Evolutionary conservation across 2,113 vertebrate species (phyloP).

Genomic region (Hippocampus mohnikei): DNA sequence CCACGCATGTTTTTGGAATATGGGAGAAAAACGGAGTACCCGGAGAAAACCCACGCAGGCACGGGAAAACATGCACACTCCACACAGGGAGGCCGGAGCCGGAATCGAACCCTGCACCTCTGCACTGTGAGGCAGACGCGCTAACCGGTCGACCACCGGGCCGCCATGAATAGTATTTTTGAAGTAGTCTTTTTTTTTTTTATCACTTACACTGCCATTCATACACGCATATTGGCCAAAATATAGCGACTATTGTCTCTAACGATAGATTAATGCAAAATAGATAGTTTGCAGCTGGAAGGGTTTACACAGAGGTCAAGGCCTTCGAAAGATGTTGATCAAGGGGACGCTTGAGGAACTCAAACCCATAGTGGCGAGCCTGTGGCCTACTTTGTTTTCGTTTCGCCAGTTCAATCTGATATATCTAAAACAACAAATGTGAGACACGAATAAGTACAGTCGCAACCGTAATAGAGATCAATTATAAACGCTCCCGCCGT

Average conservation of each 20-base stretch:
- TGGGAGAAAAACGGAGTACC: no score
- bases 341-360: slow-evolving; percentile 37
- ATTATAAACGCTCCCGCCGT: slow-evolving; percentile 25
- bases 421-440: slow-evolving; percentile 20
- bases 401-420: slow-evolving; percentile 26
- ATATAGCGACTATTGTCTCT: slow-evolving; percentile 42
- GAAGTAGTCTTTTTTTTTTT: slow-evolving; percentile 16
- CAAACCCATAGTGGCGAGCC: slow-evolving; percentile 66
- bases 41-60: no score
- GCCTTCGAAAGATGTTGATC: slow-evolving; percentile 25
- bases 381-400: slow-evolving; percentile 36
- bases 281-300: slow-evolving; percentile 43
- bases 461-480: slow-evolving; percentile 8
- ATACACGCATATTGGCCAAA: slow-evolving; percentile 37
- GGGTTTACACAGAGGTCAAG: slow-evolving; percentile 63
- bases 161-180: no score
- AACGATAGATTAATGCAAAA: slow-evolving; percentile 38
- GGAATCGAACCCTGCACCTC: no score
- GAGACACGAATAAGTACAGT: slow-evolving; percentile 16
- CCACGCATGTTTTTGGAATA: no score
- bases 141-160: no score
- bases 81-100: no score
- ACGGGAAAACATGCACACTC: no score
- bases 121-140: no score
- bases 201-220: slow-evolving; percentile 22